phyloP scores from a whole-genome alignment of 2,113 vertebrate species.

The Coryphaenoides rupestris region DNA sequence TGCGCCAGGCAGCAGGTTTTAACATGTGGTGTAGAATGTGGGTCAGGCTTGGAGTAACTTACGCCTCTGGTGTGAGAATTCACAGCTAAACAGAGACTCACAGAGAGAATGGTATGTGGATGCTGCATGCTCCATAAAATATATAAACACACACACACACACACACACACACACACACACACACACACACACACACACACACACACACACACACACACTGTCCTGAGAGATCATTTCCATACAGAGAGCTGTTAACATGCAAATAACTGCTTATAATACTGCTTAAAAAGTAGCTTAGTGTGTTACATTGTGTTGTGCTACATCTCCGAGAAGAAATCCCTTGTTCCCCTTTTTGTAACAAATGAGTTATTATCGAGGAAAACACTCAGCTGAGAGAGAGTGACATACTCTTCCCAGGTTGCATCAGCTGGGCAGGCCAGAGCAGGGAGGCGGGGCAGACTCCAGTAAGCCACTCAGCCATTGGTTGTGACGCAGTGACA shows the following conservation, averaged over 20 bases:
- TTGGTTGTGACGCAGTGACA: slow-evolving; percentile 41
- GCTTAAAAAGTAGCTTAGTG: too few relatives aligned
- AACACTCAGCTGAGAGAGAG: background rate
- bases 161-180: slow-evolving; percentile 1
- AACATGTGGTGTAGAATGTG: background rate
- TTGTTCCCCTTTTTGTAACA: too few relatives aligned
- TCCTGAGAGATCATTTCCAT: background rate
- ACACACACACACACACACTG: slow-evolving; percentile 6
- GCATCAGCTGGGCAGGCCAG: slow-evolving; percentile 52
- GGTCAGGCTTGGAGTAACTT: background rate
- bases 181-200: background rate
- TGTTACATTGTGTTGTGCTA: too few relatives aligned
- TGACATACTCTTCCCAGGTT: slow-evolving; percentile 53
- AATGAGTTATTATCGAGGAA: too few relatives aligned
- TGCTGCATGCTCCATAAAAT: background rate
- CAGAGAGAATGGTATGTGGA: background rate
- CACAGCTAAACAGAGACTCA: background rate
- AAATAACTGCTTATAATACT: background rate
- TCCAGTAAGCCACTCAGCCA: slow-evolving; percentile 9
- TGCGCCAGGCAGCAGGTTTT: too few relatives aligned
- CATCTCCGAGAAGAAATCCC: too few relatives aligned
- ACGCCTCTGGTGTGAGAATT: background rate
- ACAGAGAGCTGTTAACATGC: background rate
- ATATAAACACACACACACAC: slow-evolving; percentile 1
- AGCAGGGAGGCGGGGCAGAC: slow-evolving; percentile 16